Percentiles rank a stretch among this genome's conserved stretches.
These are phyloP conservation scores for Euphonia xanthogaster DNA, from an alignment of 2,797 vertebrate species.

Conservation along the genomic window DNA sequence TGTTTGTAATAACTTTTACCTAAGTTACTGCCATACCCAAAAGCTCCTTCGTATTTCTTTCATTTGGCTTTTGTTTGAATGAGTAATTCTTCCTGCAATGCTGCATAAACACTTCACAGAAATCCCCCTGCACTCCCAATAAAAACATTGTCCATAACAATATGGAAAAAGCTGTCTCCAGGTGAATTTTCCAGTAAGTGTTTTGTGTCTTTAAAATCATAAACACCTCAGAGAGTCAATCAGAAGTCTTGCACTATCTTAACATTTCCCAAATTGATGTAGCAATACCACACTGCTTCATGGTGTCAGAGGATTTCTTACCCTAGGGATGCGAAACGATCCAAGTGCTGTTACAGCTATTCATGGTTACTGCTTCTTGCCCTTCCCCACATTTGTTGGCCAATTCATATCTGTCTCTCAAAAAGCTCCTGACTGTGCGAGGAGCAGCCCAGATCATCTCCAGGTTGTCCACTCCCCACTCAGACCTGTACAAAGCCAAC, in stretches of 20 bases:
- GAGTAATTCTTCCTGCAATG: slow-evolving; percentile 8
- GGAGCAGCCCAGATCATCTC: not conserved
- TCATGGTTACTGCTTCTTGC: not conserved
- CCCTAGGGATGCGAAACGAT: not conserved
- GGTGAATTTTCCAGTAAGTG: not conserved
- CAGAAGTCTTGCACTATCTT: not conserved
- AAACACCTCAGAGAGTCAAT: not conserved
- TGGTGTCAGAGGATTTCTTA: not conserved
- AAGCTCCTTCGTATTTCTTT: not conserved
- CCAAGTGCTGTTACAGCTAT: not conserved
- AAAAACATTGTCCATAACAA: not conserved
- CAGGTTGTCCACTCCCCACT: not conserved
- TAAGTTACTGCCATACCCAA: not conserved
- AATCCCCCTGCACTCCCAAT: not conserved
- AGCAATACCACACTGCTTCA: not conserved
- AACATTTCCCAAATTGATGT: not conserved
- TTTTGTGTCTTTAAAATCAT: not conserved
- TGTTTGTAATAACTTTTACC: not conserved
- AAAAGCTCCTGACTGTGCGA: not conserved
- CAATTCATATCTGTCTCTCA: not conserved
- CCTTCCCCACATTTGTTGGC: not conserved
- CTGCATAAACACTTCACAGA: not conserved
- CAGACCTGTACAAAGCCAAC: not conserved
- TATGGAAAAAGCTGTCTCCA: not conserved
- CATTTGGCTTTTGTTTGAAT: not conserved